Evolutionary conservation across 2,113 vertebrate species (phyloP), one percentile per base, ranked within the genome.

Genomic region (Sphaerodactylus townsendi): DNA sequence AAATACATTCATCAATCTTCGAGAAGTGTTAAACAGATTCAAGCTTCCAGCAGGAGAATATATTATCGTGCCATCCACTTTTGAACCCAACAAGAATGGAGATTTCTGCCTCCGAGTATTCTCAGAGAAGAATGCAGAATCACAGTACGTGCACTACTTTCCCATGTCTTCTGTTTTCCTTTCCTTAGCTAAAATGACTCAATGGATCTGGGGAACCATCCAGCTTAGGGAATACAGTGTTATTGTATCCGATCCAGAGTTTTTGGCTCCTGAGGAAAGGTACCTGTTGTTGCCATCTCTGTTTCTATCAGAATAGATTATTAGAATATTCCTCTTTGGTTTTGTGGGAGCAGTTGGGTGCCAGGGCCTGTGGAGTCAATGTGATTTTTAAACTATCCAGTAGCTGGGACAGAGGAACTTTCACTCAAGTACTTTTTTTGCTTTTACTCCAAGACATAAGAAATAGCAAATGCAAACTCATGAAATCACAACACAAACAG

Each of bases 71-170:
- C 98, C 98, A 0, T 99, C 98, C 6, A 99, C 98, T 90, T 99
- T 98, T 0, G 98, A 99, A 0, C 96, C 98, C 56, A 92, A 99
- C 93, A 96, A 97, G 87, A 95, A 98, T 0, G 98, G 97, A 0
- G 98, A 99, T 87, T 99, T 99, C 96, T 99, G 98, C 76, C 95
- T 99, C 79, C 95, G 98, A 0, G 95, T 99, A 74, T 99, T 99
- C 90, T 98, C 98, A 0, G 98, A 99, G 90, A 99, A 98, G 92
- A 97, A 97, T 11, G 94, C 95, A 0, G 95, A 98, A 83, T 97
- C 97, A 65, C 70, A 90, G 98, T 99, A 95, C 68, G 95, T n/a
- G n/a, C 93, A 17, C 5, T 10, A 8, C 17, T 33, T 79, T 62
- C 39, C 14, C 11, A 21, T 28, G 25, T 11, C 14, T 39, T 48